Base-by-base conservation (phyloP, 2,113 vertebrate species). In the Morone chrysops region DNA sequence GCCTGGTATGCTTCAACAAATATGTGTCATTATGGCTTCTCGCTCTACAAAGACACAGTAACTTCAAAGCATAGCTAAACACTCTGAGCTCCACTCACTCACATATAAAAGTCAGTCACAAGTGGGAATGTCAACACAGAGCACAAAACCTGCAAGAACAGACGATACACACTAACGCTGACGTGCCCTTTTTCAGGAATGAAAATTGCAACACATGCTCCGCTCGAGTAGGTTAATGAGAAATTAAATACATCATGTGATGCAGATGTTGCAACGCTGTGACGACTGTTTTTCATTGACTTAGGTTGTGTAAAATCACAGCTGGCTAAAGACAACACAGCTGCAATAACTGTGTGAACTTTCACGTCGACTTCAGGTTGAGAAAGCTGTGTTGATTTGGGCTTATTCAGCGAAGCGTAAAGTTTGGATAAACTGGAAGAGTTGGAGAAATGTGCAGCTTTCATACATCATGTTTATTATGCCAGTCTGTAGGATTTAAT, bases 1-100 rank as follows among this genome's bases (percentile, higher is more conserved):
- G 81, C 85, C 83, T 91, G 86, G 79, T 85, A 91, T 86, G 87
- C 85, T 81, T 59, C 67, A 50, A 87, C 75, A 89, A 88, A 87
- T 67, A 74, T 57, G 71, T 92, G 84, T 89, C 86, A 89, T 77
- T 85, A 12, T 20, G 56, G 78, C 77, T 81, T 79, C 59, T 85
- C 43, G 25, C 65, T 53, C 16, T 8, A 82, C 82, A 86, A 87
- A 87, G 78, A 82, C 43, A 70, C 57, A 5, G 17, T 84, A 16
- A 47, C 85, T 91, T 92, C 85, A 91, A 92, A 91, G 87, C 60
- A 20, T 75, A 83, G 20, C 53, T 66, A 6, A 47, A 54, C 48
- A 80, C 78, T 72, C 50, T 65, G 16, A 53, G 13, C 59, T 63
- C 7, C 61, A 53, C 47, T 70, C 56, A 59, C 48, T 59, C 7